A percentile compares a stretch with the other conserved stretches of the same genome.
Evolutionary conservation across 2,888 invertebrate species (phyloP).

Genomic region (Leptinotarsa rubiginosa): DNA sequence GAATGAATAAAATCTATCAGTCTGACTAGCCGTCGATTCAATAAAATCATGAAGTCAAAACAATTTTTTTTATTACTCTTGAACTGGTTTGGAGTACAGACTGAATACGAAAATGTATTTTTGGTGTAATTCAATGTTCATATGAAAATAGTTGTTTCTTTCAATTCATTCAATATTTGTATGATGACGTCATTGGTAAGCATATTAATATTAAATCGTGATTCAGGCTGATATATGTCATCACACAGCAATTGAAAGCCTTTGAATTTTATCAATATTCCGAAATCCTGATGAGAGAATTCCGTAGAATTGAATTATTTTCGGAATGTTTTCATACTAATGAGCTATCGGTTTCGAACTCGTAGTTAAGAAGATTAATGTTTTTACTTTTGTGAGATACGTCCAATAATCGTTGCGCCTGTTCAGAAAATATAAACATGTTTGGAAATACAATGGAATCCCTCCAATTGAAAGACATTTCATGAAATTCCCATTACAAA

Average conservation of each 20-base stretch:
- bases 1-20: too few relatives aligned
- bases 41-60: too few relatives aligned
- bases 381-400: too few relatives aligned
- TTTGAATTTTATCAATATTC: neutral
- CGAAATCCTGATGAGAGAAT: neutral
- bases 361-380: too few relatives aligned
- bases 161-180: neutral
- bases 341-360: too few relatives aligned
- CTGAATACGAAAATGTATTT: too few relatives aligned
- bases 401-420: neutral
- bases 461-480: neutral
- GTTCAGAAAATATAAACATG: neutral
- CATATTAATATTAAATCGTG: neutral
- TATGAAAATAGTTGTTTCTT: too few relatives aligned
- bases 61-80: too few relatives aligned
- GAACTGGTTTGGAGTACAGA: too few relatives aligned
- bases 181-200: neutral
- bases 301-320: neutral
- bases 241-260: neutral
- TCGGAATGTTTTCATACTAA: too few relatives aligned
- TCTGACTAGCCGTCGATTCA: too few relatives aligned
- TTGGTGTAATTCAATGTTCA: too few relatives aligned
- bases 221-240: neutral
- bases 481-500: conserved; percentile 15
- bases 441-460: conserved; percentile 5